Evolutionary conservation across 53 echinoderm and acorn worm genomes (phyloP).

Genomic region (Echinometra lucunter): DNA sequence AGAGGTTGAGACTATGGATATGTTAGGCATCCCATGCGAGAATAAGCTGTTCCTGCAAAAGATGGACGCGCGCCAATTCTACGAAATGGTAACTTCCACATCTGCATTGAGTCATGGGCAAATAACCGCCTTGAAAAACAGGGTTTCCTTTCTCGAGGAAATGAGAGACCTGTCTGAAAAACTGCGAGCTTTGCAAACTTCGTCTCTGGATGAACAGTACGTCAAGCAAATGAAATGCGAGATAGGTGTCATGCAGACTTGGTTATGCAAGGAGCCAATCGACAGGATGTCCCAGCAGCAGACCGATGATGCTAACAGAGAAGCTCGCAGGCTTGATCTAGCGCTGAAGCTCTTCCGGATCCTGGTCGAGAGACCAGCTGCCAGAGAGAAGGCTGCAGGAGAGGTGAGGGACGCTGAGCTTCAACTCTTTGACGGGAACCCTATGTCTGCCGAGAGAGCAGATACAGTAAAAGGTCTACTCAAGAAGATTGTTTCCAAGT

Average conservation of each 20-base stretch:
- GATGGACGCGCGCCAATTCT: constrained; percentile 27
- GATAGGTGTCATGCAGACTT: background rate
- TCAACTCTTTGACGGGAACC: background rate
- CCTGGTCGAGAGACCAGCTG: constrained; percentile 20
- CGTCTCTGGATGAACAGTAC: no score
- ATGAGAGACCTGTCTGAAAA: background rate
- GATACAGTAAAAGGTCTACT: constrained; percentile 9
- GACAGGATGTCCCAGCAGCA: constrained; percentile 60
- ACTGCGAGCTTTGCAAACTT: background rate
- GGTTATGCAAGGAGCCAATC: constrained; percentile 50
- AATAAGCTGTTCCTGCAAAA: constrained; percentile 13
- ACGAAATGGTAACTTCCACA: background rate
- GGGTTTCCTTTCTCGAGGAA: constrained; percentile 19
- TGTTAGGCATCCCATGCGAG: background rate
- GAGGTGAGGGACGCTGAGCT: background rate
- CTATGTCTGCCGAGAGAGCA: background rate
- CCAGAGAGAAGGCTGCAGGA: background rate
- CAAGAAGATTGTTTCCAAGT: constrained; percentile 10
- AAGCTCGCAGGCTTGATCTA: background rate
- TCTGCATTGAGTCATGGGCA: constrained; percentile 25
- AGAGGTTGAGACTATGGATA: constrained; percentile 42
- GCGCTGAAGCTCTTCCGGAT: background rate
- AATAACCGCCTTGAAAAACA: constrained; percentile 40
- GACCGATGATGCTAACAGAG: constrained; percentile 40
- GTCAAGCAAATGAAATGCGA: background rate